Conservation (phyloP, 2,113 vertebrate species). For the Epinephelus cyanopodus region DNA sequence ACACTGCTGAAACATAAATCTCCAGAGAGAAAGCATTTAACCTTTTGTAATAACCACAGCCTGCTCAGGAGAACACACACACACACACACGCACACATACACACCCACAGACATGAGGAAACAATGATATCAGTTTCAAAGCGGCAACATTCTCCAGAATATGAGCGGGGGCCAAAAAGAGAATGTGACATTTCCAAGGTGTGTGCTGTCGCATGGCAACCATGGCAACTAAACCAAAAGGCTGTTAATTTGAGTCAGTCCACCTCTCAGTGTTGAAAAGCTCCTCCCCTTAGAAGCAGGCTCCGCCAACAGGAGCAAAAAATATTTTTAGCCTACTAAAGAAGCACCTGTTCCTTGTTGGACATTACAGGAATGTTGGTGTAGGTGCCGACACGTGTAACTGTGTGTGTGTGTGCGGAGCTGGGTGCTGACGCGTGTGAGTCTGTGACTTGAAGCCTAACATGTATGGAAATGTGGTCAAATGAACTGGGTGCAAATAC, state of each 20-base stretch:
- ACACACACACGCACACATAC: neutral
- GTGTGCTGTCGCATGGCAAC: slow-evolving; percentile 75
- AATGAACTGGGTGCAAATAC: slow-evolving; percentile 4
- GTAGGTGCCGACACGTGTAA: neutral
- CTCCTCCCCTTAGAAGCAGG: slow-evolving; percentile 40
- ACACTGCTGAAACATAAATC: slow-evolving; percentile 61
- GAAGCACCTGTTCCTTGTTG: slow-evolving; percentile 58
- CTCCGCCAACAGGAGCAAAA: slow-evolving; percentile 14
- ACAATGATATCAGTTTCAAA: slow-evolving; percentile 64
- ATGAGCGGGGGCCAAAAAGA: slow-evolving; percentile 40
- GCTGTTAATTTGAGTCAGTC: slow-evolving; percentile 70
- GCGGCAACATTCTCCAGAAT: slow-evolving; percentile 45
- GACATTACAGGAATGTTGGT: slow-evolving; percentile 45
- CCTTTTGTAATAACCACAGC: slow-evolving; percentile 42
- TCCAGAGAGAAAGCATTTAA: slow-evolving; percentile 60
- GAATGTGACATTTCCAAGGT: slow-evolving; percentile 77
- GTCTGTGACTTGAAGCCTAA: neutral
- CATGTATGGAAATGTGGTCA: slow-evolving; percentile 21
- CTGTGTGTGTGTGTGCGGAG: neutral
- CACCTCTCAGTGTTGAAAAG: slow-evolving; percentile 15
- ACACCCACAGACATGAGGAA: slow-evolving; percentile 5
- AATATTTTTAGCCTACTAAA: slow-evolving; percentile 63
- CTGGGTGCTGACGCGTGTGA: neutral
- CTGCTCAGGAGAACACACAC: slow-evolving; percentile 22
- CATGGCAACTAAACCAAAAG: slow-evolving; percentile 69